phyloP scores from a whole-genome alignment of 2,888 invertebrate genomes.

The Camponotus fellah region DNA sequence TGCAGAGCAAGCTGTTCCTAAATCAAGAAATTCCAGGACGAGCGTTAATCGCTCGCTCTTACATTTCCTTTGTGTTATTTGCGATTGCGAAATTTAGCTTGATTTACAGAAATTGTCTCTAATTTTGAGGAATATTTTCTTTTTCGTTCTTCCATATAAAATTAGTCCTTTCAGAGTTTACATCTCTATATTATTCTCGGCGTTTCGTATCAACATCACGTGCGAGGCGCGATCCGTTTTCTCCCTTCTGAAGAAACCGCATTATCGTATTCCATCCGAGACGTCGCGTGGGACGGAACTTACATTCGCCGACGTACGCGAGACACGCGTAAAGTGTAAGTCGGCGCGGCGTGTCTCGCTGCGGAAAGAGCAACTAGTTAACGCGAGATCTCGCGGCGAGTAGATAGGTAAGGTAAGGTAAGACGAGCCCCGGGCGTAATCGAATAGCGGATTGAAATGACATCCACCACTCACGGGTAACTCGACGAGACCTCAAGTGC shows the following conservation, averaged over 20 bases:
- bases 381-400: slow-evolving; percentile 64
- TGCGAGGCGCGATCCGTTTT: not conserved
- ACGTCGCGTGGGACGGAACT: slow-evolving; percentile 20
- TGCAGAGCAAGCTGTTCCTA: not conserved
- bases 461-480: slow-evolving; percentile 79
- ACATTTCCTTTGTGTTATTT: not conserved
- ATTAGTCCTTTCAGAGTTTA: slow-evolving; percentile 3
- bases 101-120: slow-evolving; percentile 3
- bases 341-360: slow-evolving; percentile 35
- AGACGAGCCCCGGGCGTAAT: slow-evolving; percentile 75
- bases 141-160: not conserved
- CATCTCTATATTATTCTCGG: not conserved
- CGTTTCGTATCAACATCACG: slow-evolving; percentile 24
- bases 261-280: slow-evolving; percentile 45
- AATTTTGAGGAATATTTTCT: not conserved
- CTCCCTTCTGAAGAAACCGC: not conserved
- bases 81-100: not conserved
- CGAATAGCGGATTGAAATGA: slow-evolving; percentile 82
- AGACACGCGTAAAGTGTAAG: slow-evolving; percentile 33
- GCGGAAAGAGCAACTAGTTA: slow-evolving; percentile 70
- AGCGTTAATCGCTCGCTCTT: not conserved
- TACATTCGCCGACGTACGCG: slow-evolving; percentile 16
- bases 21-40: not conserved
- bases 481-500: slow-evolving; percentile 73
- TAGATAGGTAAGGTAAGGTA: slow-evolving; percentile 58